These are phyloP conservation scores for Bombylius major DNA, from an alignment of 2,888 invertebrate genomes.

Conservation along the genomic window DNA sequence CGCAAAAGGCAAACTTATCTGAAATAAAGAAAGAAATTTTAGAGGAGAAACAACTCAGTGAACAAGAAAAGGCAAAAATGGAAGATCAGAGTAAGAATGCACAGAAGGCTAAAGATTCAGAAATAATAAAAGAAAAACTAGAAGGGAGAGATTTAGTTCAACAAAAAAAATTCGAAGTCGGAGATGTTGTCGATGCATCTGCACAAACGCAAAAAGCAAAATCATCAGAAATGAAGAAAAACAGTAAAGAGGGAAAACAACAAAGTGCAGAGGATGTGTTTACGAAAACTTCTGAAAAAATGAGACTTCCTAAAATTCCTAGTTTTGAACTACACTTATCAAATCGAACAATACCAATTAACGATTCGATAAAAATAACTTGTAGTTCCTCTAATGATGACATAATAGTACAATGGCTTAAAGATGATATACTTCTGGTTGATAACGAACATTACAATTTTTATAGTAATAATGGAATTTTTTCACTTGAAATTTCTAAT, in stretches of 20 bases:
- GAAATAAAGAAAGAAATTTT: slow-evolving; percentile 4
- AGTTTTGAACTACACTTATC: slow-evolving; percentile 48
- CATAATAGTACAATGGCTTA: slow-evolving; percentile 58
- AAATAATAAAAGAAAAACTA: background rate
- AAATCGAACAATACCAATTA: slow-evolving; percentile 61
- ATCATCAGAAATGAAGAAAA: background rate
- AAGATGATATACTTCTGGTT: slow-evolving; percentile 47
- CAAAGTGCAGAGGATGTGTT: background rate
- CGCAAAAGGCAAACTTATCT: slow-evolving; percentile 10
- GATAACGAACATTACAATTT: slow-evolving; percentile 24
- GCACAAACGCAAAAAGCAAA: background rate
- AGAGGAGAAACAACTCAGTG: slow-evolving; percentile 4
- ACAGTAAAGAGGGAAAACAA: background rate
- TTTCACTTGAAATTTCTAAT: slow-evolving; percentile 59
- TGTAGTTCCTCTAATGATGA: slow-evolving; percentile 64
- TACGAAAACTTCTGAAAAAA: background rate
- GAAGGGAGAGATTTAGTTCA: slow-evolving; percentile 7
- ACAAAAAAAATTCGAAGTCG: slow-evolving; percentile 3
- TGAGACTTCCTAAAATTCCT: slow-evolving; percentile 14
- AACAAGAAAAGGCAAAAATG: slow-evolving; percentile 13
- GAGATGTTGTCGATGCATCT: background rate
- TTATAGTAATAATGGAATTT: slow-evolving; percentile 46
- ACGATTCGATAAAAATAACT: slow-evolving; percentile 61
- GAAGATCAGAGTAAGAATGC: slow-evolving; percentile 10
- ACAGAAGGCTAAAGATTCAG: background rate